Percentiles rank a stretch among this genome's conserved stretches.
These are phyloP conservation scores for Okamejei kenojei DNA, from an alignment of 2,797 vertebrate species.

Conservation along the genomic window DNA sequence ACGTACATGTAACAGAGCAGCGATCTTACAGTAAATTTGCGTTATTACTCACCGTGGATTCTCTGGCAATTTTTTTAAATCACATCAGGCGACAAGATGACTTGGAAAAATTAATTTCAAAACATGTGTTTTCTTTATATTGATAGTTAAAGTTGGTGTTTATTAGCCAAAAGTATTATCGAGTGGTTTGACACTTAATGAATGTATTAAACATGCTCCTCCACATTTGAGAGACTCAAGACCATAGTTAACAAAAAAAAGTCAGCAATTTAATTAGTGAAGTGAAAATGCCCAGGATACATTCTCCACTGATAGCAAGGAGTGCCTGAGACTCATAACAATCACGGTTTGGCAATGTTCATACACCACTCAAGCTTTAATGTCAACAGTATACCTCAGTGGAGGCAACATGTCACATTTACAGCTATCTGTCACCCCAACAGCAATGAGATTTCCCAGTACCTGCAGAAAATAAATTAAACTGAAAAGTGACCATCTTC, in stretches of 20 bases:
- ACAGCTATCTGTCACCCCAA: not conserved
- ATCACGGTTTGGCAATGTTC: not conserved
- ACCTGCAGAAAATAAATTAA: not conserved
- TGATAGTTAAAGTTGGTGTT: not conserved
- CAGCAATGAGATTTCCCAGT: not conserved
- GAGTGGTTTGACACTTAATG: not conserved
- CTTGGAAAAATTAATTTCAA: not conserved
- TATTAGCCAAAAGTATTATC: not conserved
- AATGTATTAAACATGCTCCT: slow-evolving; percentile 36
- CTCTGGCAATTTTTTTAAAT: not conserved
- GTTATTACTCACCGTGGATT: not conserved
- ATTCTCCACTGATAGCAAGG: not conserved
- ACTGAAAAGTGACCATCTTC: not conserved
- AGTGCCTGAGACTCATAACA: not conserved
- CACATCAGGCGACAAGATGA: not conserved
- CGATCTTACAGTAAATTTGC: not conserved
- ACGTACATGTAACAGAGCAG: no score
- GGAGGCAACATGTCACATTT: not conserved
- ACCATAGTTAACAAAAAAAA: not conserved
- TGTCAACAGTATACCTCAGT: not conserved
- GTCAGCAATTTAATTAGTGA: not conserved
- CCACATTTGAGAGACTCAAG: slow-evolving; percentile 28
- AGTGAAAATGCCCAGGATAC: not conserved
- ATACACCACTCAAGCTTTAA: not conserved
- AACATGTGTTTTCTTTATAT: not conserved